Percentiles rank a stretch among this genome's conserved stretches.
Evolutionary conservation across 2,797 vertebrate genomes (phyloP).

Genomic region (Loriculus beryllinus): DNA sequence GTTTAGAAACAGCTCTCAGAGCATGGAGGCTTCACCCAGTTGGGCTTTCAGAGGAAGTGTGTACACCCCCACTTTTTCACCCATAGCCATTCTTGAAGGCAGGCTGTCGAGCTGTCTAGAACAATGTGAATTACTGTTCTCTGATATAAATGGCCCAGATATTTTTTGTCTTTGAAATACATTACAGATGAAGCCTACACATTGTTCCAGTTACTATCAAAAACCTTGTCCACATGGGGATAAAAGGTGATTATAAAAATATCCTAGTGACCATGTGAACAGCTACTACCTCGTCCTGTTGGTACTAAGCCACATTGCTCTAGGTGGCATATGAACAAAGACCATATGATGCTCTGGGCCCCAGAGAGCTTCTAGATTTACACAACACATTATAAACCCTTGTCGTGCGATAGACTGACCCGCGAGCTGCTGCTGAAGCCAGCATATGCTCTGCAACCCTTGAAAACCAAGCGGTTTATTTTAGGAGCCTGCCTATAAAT

Average conservation of each 20-base stretch:
- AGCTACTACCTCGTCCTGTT: background rate
- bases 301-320: background rate
- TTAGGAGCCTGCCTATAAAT: background rate
- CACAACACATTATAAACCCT: background rate
- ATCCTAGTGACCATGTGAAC: background rate
- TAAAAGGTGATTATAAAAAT: conserved; percentile 7
- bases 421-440: background rate
- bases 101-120: background rate
- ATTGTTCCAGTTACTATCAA: conserved; percentile 3
- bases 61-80: background rate
- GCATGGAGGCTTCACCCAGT: background rate
- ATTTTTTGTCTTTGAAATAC: conserved; percentile 38
- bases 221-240: background rate
- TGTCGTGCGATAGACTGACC: background rate
- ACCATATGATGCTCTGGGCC: background rate
- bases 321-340: conserved; percentile 21
- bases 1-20: background rate
- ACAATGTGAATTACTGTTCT: background rate
- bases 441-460: background rate
- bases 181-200: background rate
- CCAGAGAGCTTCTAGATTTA: background rate
- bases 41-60: background rate
- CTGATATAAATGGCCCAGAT: background rate
- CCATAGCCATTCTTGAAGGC: background rate
- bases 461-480: background rate